Base-by-base conservation (phyloP, 2,888 invertebrate genomes). In the Omphaloscelis lunosa region DNA sequence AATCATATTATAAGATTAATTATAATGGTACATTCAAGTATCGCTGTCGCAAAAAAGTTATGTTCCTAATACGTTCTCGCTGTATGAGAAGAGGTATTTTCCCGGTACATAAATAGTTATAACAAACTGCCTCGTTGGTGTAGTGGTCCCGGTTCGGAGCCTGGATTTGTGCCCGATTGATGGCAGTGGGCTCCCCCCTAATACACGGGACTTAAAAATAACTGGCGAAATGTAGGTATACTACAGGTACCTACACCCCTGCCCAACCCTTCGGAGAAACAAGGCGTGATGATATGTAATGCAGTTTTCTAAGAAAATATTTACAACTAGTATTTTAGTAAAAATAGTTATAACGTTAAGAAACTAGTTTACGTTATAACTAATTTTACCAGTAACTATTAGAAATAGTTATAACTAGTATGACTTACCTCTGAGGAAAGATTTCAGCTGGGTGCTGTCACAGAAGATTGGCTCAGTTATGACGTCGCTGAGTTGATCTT, bases 381-480 rank as follows among this genome's bases (percentile, higher is more conserved):
- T 8, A 12, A 6, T 41, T 20, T 11, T 41, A 65, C 20, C 20
- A 20, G 23, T 29, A 20, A 27, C 23, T 29, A 29, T 20, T 20
- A 66, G 27, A 27, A 45, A 23, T 48, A 20, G 12, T 61, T 20
- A 29, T 23, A 62, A 69, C 34, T 11, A 27, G 6, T 27, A 27
- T 48, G 0, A 79, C 93, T 92, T 87, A 95, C 95, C 89, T 71
- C 83, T 82, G 66, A 95, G 86, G 61, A 91, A 86, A 12, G 86
- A 80, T 41, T 86, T 82, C 58, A 96, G 80, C 71, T 93, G 90
- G 3, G 90, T 89, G n/a, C 83, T 89, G 51, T 93, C 92, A 84
- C 95, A 95, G 88, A 89, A 95, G 62, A 93, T 77, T 2, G 94
- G 93, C 0, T 95, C 92, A 27, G 88, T 87, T 0, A 96, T 66